Base-by-base conservation (phyloP, 1,140 invertebrate genomes). In the Lepidotrigona ventralis region DNA sequence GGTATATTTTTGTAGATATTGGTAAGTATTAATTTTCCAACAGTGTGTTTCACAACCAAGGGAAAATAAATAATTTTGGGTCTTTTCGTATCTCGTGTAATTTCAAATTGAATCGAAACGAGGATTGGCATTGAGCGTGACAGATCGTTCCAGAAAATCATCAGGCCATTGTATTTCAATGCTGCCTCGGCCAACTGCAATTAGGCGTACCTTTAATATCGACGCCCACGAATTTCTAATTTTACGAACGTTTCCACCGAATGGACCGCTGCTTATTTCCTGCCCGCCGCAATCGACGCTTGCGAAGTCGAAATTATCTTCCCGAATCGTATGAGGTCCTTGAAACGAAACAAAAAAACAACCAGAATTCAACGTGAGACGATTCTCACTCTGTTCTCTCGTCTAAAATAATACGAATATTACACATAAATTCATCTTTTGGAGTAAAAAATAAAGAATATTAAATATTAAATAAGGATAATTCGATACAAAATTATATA, bases 191-290 rank as follows among this genome's bases (percentile, higher is more conserved):
- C 89, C 84, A 90, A 89, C 90, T 88, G 81, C 83, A 92, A 92
- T 92, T 92, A 92, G 73, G 80, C 86, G 84, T 87, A 70, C 75
- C 76, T 85, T 56, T 85, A 90, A 87, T 89, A 88, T 83, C 73
- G 76, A 79, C 83, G 88, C 88, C 83, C 79, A 86, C 86, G 60
- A 84, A 76, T 75, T 76, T 90, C 89, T 93, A 93, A 91, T 91
- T 92, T 92, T 92, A 91, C 82, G 64, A 68, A 68, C 76, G 83
- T 85, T 85, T 80, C 21, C 85, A 85, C 1, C 23, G 17, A 88
- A 90, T 71, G 70, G 81, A 84, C 69, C 54, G 58, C 58, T 54
- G 70, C 80, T 88, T 81, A 87, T 90, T 90, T 89, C 86, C 86
- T 84, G 79, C 21, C 68, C 76, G 66, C 76, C 77, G 83, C 68